phyloP scores from a whole-genome alignment of 2,797 vertebrate genomes.

The Lycodopsis pacificus region DNA sequence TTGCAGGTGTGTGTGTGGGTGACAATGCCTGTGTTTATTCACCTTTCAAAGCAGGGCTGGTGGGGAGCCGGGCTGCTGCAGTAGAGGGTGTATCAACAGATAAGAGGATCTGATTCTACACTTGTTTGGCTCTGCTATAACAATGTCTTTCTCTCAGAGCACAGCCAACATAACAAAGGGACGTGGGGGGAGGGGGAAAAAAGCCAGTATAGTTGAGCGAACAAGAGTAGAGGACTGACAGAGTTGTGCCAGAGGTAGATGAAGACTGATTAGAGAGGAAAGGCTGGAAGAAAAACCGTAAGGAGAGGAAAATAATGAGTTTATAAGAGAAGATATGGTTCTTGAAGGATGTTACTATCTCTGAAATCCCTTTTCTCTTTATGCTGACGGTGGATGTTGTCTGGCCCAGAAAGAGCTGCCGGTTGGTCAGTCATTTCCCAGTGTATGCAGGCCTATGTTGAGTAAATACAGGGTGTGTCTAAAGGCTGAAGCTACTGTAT shows the following conservation, averaged over 20 bases:
- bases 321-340: conserved; percentile 13
- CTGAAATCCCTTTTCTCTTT: conserved; percentile 15
- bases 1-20: conserved; percentile 38
- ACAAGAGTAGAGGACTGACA: conserved; percentile 2
- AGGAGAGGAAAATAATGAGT: neutral
- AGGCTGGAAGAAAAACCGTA: neutral
- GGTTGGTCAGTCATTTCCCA: conserved; percentile 40
- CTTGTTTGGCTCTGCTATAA: conserved; percentile 61
- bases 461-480: conserved; percentile 78
- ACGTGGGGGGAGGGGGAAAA: conserved; percentile 5
- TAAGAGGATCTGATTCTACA: conserved; percentile 60
- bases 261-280: conserved; percentile 32
- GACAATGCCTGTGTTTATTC: conserved; percentile 46
- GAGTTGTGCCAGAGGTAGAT: conserved; percentile 17
- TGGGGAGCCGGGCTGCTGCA: conserved; percentile 22
- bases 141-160: conserved; percentile 46
- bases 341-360: conserved; percentile 18
- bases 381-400: conserved; percentile 48
- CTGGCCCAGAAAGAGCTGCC: conserved; percentile 43
- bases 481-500: conserved; percentile 54
- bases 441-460: conserved; percentile 44
- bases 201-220: conserved; percentile 21
- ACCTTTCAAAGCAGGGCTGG: conserved; percentile 40
- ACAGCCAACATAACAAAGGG: conserved; percentile 41
- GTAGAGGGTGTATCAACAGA: conserved; percentile 58